Base-by-base conservation (phyloP, 2,888 invertebrate genomes). In the Byasa hedistus region DNA sequence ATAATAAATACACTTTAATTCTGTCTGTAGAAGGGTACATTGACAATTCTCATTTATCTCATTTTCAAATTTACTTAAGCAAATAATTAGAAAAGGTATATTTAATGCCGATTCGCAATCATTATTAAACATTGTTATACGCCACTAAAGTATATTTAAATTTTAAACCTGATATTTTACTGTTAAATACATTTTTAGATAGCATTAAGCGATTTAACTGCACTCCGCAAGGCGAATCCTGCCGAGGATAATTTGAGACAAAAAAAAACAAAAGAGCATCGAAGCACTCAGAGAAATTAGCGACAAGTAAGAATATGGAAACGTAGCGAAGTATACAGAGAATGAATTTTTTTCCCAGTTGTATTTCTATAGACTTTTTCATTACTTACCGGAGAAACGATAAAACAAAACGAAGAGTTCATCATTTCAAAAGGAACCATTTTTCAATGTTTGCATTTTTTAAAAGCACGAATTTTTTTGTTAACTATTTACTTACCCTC, bases 291-390 rank as follows among this genome's bases (percentile, higher is more conserved):
- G 22, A 65, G 48, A 60, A 60, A 60, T 65, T 56, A 56, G 60
- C 61, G 56, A 56, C 55, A 64, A 56, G 56, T 65, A 65, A 61
- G 65, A 61, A 65, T 61, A 61, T 65, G 56, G 61, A 61, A 65
- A 57, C 36, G 57, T 65, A 51, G 65, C 65, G 39, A 61, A 57
- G 51, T 61, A 57, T 56, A 65, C 24, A 60, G 23, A 36, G 23
- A 57, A 57, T 61, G 32, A 57, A 36, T 61, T 39, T 52, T 65
- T 61, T 27, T 23, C 39, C 44, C 23, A 39, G 32, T 32, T 32
- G 48, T 48, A 56, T 60, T 55, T 65, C 55, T 48, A 56, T 59
- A 55, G 61, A 36, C 27, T 61, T 61, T 57, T 61, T 65, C 61
- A 61, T 65, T 61, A 65, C 61, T 51, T 61, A 57, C 54, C 59